A percentile compares a stretch with the other conserved stretches of the same genome.
These are phyloP conservation scores for Zhuqinia jingwanae DNA, from an alignment of 2,888 invertebrate species.

Conservation along the genomic window DNA sequence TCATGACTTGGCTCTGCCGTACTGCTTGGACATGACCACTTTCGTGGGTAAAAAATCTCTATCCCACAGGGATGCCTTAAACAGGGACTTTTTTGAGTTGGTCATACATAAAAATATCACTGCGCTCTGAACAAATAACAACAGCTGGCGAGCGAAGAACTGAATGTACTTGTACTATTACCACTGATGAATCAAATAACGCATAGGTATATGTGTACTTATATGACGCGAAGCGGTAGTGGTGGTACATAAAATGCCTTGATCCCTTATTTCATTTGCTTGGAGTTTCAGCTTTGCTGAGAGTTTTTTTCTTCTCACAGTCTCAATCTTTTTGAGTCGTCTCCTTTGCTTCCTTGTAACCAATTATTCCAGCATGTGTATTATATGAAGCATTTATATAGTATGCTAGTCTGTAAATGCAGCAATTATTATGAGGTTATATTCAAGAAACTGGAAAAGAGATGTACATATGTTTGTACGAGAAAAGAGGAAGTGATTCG, in stretches of 20 bases:
- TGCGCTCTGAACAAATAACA: slow-evolving; percentile 29
- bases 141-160: slow-evolving; percentile 60
- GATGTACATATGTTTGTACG: not conserved
- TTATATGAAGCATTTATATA: no score
- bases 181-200: not conserved
- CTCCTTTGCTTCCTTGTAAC: not conserved
- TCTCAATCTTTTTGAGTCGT: not conserved
- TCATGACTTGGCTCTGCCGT: no score
- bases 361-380: not conserved
- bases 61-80: slow-evolving; percentile 37
- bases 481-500: not conserved
- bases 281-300: not conserved
- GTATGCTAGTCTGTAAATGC: no score
- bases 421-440: no score
- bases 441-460: no score
- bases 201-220: not conserved
- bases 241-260: not conserved
- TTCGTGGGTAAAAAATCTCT: slow-evolving; percentile 1
- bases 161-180: not conserved
- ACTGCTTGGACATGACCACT: not conserved
- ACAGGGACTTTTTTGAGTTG: slow-evolving; percentile 1
- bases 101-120: not conserved
- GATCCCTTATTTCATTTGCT: not conserved
- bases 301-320: slow-evolving; percentile 50
- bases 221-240: no score